Evolutionary conservation across 2,888 invertebrate genomes (phyloP), one percentile per base, ranked within the genome.

Genomic region (Bellardia bayeri): DNA sequence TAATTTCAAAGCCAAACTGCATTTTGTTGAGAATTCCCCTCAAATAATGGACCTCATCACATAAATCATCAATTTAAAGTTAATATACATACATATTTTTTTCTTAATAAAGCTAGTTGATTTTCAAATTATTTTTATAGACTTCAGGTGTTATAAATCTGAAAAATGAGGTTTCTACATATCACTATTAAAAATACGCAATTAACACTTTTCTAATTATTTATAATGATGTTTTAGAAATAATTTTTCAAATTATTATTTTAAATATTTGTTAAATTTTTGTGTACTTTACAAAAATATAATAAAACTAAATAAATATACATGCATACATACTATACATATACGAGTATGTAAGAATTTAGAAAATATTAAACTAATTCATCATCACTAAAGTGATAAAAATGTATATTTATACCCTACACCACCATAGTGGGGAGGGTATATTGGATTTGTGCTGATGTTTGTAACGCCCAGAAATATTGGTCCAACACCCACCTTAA

Each of bases 301-400:
- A 45, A 71, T 40, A 45, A 71, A 56, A 71, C n/a, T 23, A 51
- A 54, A 76, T 49, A 54, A 5, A 37, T 45, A 14, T n/a, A 49
- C 7, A 30, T 30, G 23, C 1, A 23, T 1, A 23, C 23, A 23
- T 23, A 23, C 23, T 23, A 23, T 23, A 23, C 23, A 23, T 23
- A 23, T 23, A 23, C 23, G n/a, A 23, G 23, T 23, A 23, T 23
- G 23, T 23, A 23, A 23, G 23, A 23, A 23, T 23, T 23, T 23
- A 23, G 23, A 54, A 64, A 63, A 79, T 61, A 61, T 51, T 33
- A 51, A 16, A 69, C n/a, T 74, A 74, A 14, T 61, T 74, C 45
- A 82, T 68, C 74, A 66, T 58, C 56, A 82, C 23, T 33, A 23
- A 75, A 68, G 74, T 68, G 40, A 75, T 61, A 23, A 23, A 23